Conservation (phyloP, 1,140 invertebrate genomes). For the Zaprionus tsacasi region DNA sequence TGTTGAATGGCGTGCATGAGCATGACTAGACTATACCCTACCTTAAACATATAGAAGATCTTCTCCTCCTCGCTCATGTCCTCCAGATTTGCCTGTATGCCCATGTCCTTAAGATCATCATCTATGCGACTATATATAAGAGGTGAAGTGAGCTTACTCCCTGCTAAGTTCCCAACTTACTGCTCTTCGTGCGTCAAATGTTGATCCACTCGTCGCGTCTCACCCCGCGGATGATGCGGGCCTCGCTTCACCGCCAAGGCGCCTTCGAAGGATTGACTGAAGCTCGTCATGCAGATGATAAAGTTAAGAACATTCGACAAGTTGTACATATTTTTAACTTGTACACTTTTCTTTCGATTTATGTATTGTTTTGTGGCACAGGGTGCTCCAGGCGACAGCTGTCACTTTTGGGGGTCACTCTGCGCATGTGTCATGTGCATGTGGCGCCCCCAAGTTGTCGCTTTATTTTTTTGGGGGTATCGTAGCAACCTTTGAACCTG, state of each 20-base stretch:
- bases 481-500: conserved; percentile 44
- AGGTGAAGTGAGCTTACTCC: background rate
- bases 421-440: conserved; percentile 44
- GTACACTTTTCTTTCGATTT: conserved; percentile 21
- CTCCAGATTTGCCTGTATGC: conserved; percentile 74
- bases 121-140: conserved; percentile 65
- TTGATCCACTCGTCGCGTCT: conserved; percentile 86
- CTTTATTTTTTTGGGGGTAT: background rate
- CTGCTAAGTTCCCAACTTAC: conserved; percentile 80
- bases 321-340: conserved; percentile 72
- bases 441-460: conserved; percentile 15
- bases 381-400: conserved; percentile 44
- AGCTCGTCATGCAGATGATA: conserved; percentile 75
- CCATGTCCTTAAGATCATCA: conserved; percentile 73
- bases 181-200: conserved; percentile 88
- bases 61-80: conserved; percentile 89
- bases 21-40: conserved; percentile 52
- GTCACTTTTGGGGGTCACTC: conserved; percentile 19
- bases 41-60: conserved; percentile 87
- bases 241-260: conserved; percentile 84
- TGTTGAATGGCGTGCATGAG: background rate
- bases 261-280: conserved; percentile 71
- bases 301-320: conserved; percentile 77
- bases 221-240: conserved; percentile 88
- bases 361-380: conserved; percentile 21